Percentiles rank a stretch among this genome's conserved stretches.
Conservation (phyloP, 1,140 invertebrate genomes). For the Cherax destructor region DNA sequence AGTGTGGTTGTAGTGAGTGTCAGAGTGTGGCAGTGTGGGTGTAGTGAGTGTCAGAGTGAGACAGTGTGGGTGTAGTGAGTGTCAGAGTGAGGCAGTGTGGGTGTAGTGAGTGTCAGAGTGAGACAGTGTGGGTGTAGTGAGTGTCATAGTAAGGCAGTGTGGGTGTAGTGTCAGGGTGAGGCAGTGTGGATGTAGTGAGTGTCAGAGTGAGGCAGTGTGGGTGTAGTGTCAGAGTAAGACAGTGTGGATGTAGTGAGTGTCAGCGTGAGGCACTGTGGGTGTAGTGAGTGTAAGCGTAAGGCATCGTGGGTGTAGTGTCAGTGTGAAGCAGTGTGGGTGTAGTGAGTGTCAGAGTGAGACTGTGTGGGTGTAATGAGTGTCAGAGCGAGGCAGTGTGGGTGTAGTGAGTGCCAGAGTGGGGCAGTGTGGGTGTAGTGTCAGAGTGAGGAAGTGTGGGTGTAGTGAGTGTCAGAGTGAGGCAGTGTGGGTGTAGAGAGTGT, state of each 20-base stretch:
- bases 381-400: no score
- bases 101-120: no score
- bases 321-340: neutral
- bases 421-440: neutral
- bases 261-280: neutral
- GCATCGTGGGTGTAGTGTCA: neutral
- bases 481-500: neutral
- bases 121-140: no score
- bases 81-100: no score
- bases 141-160: neutral
- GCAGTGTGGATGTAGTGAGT: neutral
- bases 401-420: neutral
- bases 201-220: no score
- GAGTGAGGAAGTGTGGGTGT: neutral
- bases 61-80: no score
- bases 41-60: neutral
- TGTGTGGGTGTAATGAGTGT: no score
- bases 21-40: neutral
- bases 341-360: no score
- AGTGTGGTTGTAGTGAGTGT: neutral
- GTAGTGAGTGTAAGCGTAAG: neutral
- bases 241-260: neutral
- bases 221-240: no score
- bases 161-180: neutral
- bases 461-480: neutral